Base-by-base conservation (phyloP, 2,797 vertebrate species). In the Hyperoplus immaculatus region DNA sequence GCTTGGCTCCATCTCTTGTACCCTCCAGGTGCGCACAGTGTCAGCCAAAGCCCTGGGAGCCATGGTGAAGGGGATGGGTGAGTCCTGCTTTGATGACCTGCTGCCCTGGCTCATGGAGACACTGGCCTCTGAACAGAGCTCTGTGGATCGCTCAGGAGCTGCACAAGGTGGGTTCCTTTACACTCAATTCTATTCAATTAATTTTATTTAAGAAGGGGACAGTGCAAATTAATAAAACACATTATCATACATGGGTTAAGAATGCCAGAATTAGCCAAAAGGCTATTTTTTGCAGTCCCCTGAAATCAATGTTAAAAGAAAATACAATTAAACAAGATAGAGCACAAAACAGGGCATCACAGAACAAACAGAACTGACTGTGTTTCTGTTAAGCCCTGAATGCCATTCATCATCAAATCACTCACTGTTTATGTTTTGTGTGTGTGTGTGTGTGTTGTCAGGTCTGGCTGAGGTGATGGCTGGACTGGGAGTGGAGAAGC, bases 51-150 rank as follows among this genome's bases (percentile, higher is more conserved):
- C 98, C 0, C 92, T 99, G 78, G 98, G 98, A 3, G 98, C 98
- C 85, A 99, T 99, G 98, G 98, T 99, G 91, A 99, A 99, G 85
- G 98, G 98, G 2, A 99, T 99, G 97, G 98, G 98, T 0, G 98
- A 99, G 59, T 97, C 98, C 0, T 97, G 97, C 93, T 99, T 98
- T 45, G 97, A 99, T 50, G 98, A 99, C 92, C 93, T 99, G 86
- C 88, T 99, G 88, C 98, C 98, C 0, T 99, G 98, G 98, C 94
- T 99, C 72, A 99, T 99, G 98, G 98, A 99, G 91, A 99, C 98
- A 0, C 88, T 99, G 91, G 98, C 98, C 0, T 99, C 97, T 0
- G 98, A 99, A 76, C 98, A 99, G 94, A 99, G 98, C 92, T 99
- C 98, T 0, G 98, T 99, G 63, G 98, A 99, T 90, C 97, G 98